A percentile compares a stretch with the other conserved stretches of the same genome.
Conservation (phyloP, 1,140 invertebrate genomes). For the Venustaconcha ellipsiformis region DNA sequence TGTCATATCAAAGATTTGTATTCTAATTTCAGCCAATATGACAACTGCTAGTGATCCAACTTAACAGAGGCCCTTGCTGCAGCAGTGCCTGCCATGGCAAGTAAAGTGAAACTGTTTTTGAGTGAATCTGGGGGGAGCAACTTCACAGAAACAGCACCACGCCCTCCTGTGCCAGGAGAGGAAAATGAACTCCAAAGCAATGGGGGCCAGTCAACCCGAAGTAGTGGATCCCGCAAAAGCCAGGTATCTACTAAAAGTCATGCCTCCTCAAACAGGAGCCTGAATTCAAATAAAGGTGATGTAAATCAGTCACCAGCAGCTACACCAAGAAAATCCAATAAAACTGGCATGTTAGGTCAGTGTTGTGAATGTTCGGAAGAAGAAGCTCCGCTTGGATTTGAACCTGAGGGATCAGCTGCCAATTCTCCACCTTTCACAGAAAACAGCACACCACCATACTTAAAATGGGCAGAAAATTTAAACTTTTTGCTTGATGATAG, state of each 20-base stretch:
- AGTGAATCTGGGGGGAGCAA: conserved; percentile 64
- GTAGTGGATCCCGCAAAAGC: conserved; percentile 61
- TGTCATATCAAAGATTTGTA: background rate
- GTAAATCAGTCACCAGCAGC: conserved; percentile 54
- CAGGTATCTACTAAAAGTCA: conserved; percentile 51
- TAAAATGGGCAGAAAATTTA: conserved; percentile 88
- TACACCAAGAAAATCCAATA: conserved; percentile 62
- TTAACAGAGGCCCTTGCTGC: too few species aligned
- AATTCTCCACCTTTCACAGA: conserved; percentile 66
- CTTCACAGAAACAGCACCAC: conserved; percentile 64
- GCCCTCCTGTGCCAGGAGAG: conserved; percentile 67
- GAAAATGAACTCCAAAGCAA: conserved; percentile 67
- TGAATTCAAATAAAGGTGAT: conserved; percentile 54
- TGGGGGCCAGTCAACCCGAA: conserved; percentile 60
- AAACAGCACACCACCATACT: conserved; percentile 78
- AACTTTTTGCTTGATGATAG: conserved; percentile 84
- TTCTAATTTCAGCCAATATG: conserved; percentile 16
- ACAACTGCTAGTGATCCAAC: conserved; percentile 1
- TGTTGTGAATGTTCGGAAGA: conserved; percentile 40
- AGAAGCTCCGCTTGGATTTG: conserved; percentile 63
- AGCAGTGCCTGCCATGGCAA: conserved; percentile 23
- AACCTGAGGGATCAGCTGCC: conserved; percentile 65
- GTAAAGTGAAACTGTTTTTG: conserved; percentile 64
- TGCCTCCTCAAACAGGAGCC: conserved; percentile 51
- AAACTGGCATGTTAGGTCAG: conserved; percentile 30